phyloP scores from a whole-genome alignment of 1,140 invertebrate species.

The Metaphire vulgaris region DNA sequence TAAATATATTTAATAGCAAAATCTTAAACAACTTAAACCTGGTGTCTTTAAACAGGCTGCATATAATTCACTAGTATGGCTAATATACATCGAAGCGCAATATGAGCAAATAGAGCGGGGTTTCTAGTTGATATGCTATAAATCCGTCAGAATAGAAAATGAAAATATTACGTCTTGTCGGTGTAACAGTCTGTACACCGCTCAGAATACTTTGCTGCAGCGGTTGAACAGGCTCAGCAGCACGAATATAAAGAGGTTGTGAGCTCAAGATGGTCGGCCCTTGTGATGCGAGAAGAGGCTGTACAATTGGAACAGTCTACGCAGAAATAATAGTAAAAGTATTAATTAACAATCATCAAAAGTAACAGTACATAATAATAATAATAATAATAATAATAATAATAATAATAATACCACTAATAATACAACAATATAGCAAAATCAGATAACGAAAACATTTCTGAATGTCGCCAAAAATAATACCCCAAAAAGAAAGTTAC shows the following conservation, averaged over 20 bases:
- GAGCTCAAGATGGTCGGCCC: constrained; percentile 7
- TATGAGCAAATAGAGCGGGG: no score
- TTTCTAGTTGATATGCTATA: no score
- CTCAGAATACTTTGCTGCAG: background rate
- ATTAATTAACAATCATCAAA: background rate
- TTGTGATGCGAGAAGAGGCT: constrained; percentile 1
- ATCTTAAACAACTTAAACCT: no score
- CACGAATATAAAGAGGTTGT: constrained; percentile 14
- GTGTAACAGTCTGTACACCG: background rate
- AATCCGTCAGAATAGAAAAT: no score
- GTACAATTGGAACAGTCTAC: constrained; percentile 2
- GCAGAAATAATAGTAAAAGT: background rate
- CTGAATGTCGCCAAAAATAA: background rate
- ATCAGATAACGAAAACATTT: background rate
- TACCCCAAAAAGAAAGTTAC: no score
- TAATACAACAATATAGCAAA: background rate
- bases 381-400: background rate
- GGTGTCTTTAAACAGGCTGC: no score
- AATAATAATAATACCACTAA: background rate
- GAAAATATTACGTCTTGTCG: background rate
- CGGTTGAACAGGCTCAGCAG: constrained; percentile 1
- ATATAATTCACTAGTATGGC: no score
- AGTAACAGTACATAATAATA: background rate
- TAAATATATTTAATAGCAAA: no score
- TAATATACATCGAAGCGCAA: no score